Evolutionary conservation across 2,113 vertebrate genomes (phyloP), one percentile per base, ranked within the genome.

Genomic region (Neogale vison): DNA sequence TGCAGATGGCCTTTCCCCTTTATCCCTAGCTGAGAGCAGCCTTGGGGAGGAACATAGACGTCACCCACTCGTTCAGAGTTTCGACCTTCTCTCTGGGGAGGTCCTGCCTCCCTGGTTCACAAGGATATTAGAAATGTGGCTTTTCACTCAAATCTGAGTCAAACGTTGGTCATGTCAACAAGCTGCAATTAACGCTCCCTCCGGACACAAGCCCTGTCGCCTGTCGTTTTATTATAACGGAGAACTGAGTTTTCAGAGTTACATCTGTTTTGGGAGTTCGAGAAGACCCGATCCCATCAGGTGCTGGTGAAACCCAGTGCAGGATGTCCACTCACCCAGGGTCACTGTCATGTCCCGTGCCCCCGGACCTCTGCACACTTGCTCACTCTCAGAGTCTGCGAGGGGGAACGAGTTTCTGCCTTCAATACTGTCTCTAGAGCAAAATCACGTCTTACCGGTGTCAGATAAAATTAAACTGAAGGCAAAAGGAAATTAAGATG

Each of bases 31-130:
- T 67, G 85, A 77, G 87, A 88, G 87, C 47, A 95, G 59, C 24
- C 10, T 15, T 87, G 84, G 88, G 52, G 97, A 93, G 93, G 69
- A 94, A 97, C 52, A 63, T 36, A 97, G 67, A 96, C 96, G 55
- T 23, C 79, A 87, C 83, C 85, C 76, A 18, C 31, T 93, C 29
- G 7, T 6, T 8, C 0, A 9, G 83, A 15, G 57, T 24, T 0
- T 67, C 79, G 29, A 77, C 50, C 34, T 95, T 42, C 63, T 93
- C 52, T 88, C 47, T 92, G 39, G 94, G 69, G 76, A 55, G 20
- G 57, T 36, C 21, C 17, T 21, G 18, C 12, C 88, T 93, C 65
- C 50, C 12, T 63, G 76, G 18, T 8, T 34, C 67, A 18, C 0
- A 52, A 45, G 81, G 69, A 31, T 90, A 74, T 59, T 72, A 24